A percentile compares a stretch with the other conserved stretches of the same genome.
Evolutionary conservation across 1,140 invertebrate genomes (phyloP).

Genomic region (Zaprionus tsacasi): DNA sequence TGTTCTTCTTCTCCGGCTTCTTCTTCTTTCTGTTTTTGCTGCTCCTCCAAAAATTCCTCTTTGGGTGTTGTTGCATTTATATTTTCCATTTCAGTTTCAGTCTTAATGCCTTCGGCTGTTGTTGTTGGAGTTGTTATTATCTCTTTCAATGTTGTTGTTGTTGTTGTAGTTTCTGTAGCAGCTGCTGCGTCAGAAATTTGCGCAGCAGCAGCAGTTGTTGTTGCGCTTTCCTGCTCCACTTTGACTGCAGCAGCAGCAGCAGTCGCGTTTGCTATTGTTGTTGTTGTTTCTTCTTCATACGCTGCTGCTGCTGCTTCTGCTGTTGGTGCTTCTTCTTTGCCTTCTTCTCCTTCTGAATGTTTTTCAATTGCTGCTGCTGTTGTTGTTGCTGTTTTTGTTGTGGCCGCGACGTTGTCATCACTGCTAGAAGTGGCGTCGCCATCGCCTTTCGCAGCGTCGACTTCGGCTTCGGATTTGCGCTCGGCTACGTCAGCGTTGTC

Average conservation of each 20-base stretch:
- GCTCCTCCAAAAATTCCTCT: slow-evolving; percentile 31
- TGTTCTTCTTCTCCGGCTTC: background rate
- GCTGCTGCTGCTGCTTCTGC: background rate
- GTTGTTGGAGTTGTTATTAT: slow-evolving; percentile 10
- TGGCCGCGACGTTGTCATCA: slow-evolving; percentile 26
- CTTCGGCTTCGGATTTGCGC: slow-evolving; percentile 10
- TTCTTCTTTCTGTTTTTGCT: slow-evolving; percentile 5
- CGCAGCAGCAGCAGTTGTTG: slow-evolving; percentile 18
- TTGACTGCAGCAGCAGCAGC: slow-evolving; percentile 26
- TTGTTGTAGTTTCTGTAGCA: slow-evolving; percentile 28
- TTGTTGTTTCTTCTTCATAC: background rate
- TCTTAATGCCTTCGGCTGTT: slow-evolving; percentile 58
- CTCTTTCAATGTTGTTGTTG: slow-evolving; percentile 16
- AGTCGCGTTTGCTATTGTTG: background rate
- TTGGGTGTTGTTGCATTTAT: slow-evolving; percentile 34
- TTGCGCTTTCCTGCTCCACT: slow-evolving; percentile 44
- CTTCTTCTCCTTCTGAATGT: slow-evolving; percentile 2
- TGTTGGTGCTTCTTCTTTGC: background rate
- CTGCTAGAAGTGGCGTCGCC: slow-evolving; percentile 4
- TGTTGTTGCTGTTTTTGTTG: slow-evolving; percentile 25
- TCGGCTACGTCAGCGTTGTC: slow-evolving; percentile 17
- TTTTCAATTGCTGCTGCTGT: slow-evolving; percentile 17
- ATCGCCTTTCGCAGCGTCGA: slow-evolving; percentile 10
- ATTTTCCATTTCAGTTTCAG: slow-evolving; percentile 50
- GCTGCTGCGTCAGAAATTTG: slow-evolving; percentile 26